A percentile compares a stretch with the other conserved stretches of the same genome.
Evolutionary conservation across 2,888 invertebrate genomes (phyloP).

Genomic region (Drosophila niveifrons): DNA sequence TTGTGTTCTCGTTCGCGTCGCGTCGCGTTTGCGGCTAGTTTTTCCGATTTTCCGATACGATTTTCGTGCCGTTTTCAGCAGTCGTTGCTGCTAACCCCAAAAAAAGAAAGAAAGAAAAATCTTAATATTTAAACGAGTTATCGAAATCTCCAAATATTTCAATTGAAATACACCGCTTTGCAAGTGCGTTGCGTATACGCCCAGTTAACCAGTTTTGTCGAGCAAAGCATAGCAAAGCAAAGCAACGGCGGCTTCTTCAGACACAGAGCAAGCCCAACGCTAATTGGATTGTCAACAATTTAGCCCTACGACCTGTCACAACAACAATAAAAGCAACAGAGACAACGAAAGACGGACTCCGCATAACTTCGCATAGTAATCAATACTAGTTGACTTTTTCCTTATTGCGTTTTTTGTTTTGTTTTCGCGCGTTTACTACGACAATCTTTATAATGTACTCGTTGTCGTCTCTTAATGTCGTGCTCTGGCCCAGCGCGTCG

Average conservation of each 20-base stretch:
- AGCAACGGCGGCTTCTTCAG: constrained; percentile 40
- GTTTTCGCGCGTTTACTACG: constrained; percentile 52
- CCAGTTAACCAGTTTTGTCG: constrained; percentile 27
- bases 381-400: constrained; percentile 61
- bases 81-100: constrained; percentile 32
- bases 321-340: constrained; percentile 27
- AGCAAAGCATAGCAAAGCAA: neutral
- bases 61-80: constrained; percentile 26
- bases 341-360: constrained; percentile 45
- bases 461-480: constrained; percentile 20
- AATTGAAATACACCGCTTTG: constrained; percentile 3
- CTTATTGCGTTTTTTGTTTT: constrained; percentile 43
- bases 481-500: constrained; percentile 9
- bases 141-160: neutral
- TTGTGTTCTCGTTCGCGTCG: constrained; percentile 74
- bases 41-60: constrained; percentile 23
- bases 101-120: neutral
- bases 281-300: constrained; percentile 78
- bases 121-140: neutral
- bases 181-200: constrained; percentile 34
- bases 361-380: constrained; percentile 74
- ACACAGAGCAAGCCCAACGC: constrained; percentile 31
- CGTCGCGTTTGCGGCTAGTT: constrained; percentile 44
- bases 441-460: constrained; percentile 2
- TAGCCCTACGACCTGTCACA: constrained; percentile 58